Evolutionary conservation across 35 echinoderm and acorn worm genomes (phyloP).

Genomic region (Lytechinus pictus): DNA sequence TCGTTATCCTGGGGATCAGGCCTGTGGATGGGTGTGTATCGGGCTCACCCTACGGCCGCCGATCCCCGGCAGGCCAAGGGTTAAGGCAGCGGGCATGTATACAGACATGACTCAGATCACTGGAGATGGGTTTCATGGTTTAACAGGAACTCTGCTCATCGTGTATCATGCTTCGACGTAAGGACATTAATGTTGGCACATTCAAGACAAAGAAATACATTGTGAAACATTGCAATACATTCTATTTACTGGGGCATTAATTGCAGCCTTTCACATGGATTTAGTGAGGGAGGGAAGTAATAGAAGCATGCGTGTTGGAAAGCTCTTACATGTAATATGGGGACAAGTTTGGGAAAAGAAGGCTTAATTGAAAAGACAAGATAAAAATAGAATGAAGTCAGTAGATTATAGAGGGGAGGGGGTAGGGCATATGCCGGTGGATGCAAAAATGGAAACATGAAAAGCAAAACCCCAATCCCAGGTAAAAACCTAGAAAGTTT

Average conservation of each 20-base stretch:
- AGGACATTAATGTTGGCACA: conserved; percentile 1
- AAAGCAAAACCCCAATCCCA: no score
- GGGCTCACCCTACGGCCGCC: not conserved
- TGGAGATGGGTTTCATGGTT: not conserved
- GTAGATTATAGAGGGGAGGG: not conserved
- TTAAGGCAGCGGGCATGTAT: not conserved
- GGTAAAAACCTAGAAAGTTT: no score
- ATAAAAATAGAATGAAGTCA: no score
- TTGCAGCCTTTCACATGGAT: not conserved
- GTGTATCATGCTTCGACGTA: not conserved
- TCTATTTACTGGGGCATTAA: not conserved
- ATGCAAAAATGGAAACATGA: not conserved
- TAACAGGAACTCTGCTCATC: not conserved
- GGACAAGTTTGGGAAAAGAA: not conserved
- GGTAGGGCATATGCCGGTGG: not conserved
- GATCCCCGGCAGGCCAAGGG: not conserved
- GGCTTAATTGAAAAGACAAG: not conserved
- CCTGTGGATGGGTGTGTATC: not conserved
- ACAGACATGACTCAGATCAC: conserved; percentile 7
- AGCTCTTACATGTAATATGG: not conserved
- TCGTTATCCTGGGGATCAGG: not conserved
- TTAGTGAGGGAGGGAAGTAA: not conserved
- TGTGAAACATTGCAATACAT: not conserved
- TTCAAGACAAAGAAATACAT: not conserved
- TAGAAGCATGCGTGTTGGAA: not conserved